A percentile compares a stretch with the other conserved stretches of the same genome.
phyloP scores from a whole-genome alignment of 2,113 vertebrate genomes.

The Phocoena sinus region DNA sequence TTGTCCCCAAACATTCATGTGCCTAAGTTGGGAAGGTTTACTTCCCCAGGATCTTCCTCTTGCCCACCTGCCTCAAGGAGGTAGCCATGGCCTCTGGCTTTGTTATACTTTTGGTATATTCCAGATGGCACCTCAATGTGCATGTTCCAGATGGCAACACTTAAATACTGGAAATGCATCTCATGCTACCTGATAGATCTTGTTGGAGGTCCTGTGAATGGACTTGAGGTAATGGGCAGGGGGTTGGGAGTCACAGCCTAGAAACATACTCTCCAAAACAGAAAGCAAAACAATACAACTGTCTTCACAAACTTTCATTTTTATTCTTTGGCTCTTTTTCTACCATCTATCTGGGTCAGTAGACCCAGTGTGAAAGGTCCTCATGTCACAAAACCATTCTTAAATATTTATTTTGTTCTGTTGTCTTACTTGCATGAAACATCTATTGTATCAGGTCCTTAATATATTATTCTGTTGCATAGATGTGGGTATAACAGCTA shows the following conservation, averaged over 20 bases:
- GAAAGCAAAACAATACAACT: background rate
- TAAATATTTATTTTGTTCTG: background rate
- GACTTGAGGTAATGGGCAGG: background rate
- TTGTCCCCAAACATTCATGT: background rate
- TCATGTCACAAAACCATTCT: background rate
- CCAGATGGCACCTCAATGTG: background rate
- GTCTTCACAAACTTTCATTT: background rate
- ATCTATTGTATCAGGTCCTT: background rate
- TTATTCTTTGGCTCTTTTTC: background rate
- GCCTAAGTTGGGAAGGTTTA: background rate
- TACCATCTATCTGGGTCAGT: background rate
- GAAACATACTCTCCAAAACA: background rate
- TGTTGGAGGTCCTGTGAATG: background rate
- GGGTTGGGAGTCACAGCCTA: rapidly evolving
- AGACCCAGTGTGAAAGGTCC: background rate
- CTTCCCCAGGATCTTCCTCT: background rate
- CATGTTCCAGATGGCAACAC: background rate
- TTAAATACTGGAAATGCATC: background rate
- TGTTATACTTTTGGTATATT: background rate
- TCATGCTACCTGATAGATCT: background rate
- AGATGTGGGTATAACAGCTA: background rate
- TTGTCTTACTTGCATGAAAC: background rate
- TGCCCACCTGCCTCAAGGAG: background rate
- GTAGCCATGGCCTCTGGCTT: too few species aligned
- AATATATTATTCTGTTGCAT: background rate